phyloP scores from a whole-genome alignment of 2,888 invertebrate genomes.

The Ceratothoa steindachneri region DNA sequence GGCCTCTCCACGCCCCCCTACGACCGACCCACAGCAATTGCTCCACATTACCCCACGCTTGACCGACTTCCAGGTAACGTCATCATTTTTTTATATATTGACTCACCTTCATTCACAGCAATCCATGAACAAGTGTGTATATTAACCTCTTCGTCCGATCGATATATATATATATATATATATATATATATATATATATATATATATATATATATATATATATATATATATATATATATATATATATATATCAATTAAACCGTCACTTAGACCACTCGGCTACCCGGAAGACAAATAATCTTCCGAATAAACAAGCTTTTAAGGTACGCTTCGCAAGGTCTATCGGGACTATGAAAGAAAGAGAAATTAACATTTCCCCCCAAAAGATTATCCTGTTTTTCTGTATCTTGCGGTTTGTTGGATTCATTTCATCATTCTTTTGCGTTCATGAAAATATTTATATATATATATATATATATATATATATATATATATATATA shows the following conservation, averaged over 20 bases:
- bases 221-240: slow-evolving; percentile 21
- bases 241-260: slow-evolving; percentile 9
- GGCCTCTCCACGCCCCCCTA: slow-evolving; percentile 34
- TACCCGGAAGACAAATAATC: too few species aligned
- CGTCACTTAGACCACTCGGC: too few species aligned
- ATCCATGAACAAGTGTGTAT: not conserved
- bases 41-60: slow-evolving; percentile 44
- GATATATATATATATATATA: slow-evolving; percentile 20
- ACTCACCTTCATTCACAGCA: not conserved
- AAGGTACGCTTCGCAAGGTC: too few species aligned
- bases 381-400: not conserved
- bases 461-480: slow-evolving; percentile 21
- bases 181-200: slow-evolving; percentile 18
- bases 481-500: slow-evolving; percentile 15
- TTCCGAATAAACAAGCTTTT: too few species aligned
- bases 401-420: too few species aligned
- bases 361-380: not conserved
- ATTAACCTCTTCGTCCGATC: too few species aligned
- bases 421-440: too few species aligned
- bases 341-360: too few species aligned
- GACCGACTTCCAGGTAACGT: slow-evolving; percentile 47
- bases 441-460: slow-evolving; percentile 4
- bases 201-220: slow-evolving; percentile 20
- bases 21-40: slow-evolving; percentile 41
- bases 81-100: not conserved